Conservation (phyloP, 2,888 invertebrate genomes). For the Microplitis manilae region DNA sequence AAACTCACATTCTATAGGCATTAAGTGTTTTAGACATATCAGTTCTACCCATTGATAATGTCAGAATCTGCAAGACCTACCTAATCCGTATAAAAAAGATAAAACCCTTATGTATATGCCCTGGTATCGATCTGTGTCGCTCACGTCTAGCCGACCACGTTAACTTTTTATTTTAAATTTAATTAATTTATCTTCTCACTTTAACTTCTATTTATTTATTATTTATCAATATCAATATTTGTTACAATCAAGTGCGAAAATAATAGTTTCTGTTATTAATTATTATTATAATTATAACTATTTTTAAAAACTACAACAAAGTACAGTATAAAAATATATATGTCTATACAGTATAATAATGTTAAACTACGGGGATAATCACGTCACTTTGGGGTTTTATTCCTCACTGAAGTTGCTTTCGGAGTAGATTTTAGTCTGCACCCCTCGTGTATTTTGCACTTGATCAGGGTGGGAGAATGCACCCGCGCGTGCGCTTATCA, state of each 20-base stretch:
- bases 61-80: constrained; percentile 53
- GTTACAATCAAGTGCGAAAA: not conserved
- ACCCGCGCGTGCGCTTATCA: constrained; percentile 31
- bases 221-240: constrained; percentile 7
- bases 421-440: constrained; percentile 11
- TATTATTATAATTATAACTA: constrained; percentile 12
- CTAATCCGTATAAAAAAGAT: constrained; percentile 54
- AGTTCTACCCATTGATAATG: constrained; percentile 69
- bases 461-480: constrained; percentile 26
- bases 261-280: not conserved
- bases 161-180: constrained; percentile 3
- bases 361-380: constrained; percentile 26
- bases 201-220: not conserved
- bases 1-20: constrained; percentile 92
- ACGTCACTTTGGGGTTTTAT: constrained; percentile 38
- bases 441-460: constrained; percentile 29
- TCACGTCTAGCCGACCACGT: constrained; percentile 20
- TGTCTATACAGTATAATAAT: constrained; percentile 20
- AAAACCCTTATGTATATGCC: constrained; percentile 40
- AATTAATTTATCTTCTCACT: not conserved
- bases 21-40: constrained; percentile 90
- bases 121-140: constrained; percentile 46
- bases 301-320: not conserved
- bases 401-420: constrained; percentile 37
- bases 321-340: constrained; percentile 41